Conservation (phyloP, 1,140 invertebrate genomes). For the Hycleus cichorii region DNA sequence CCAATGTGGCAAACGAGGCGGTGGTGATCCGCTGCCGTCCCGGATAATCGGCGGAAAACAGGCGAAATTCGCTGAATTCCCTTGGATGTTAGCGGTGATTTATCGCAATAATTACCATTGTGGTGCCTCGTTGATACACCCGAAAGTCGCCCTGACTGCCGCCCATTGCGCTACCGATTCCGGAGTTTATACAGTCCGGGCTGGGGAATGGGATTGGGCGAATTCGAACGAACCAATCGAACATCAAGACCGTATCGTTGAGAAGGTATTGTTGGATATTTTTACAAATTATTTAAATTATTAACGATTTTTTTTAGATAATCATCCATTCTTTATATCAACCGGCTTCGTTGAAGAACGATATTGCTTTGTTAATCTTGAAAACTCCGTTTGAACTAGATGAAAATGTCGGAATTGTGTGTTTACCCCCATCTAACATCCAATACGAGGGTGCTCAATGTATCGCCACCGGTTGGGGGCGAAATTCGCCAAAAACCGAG, state of each 20-base stretch:
- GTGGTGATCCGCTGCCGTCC: neutral
- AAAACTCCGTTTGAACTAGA: slow-evolving; percentile 47
- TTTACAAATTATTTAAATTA: neutral
- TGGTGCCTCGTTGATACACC: slow-evolving; percentile 37
- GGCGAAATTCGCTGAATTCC: slow-evolving; percentile 34
- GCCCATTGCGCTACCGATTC: slow-evolving; percentile 31
- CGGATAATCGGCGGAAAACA: slow-evolving; percentile 15
- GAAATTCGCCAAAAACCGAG: slow-evolving; percentile 47
- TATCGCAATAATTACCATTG: slow-evolving; percentile 27
- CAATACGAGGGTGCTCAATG: slow-evolving; percentile 40
- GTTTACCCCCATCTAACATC: slow-evolving; percentile 39
- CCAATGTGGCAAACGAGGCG: slow-evolving; percentile 28
- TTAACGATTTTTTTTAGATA: slow-evolving; percentile 8
- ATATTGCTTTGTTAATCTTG: slow-evolving; percentile 62
- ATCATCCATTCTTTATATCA: slow-evolving; percentile 32
- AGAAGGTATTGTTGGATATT: neutral
- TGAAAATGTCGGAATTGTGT: slow-evolving; percentile 45
- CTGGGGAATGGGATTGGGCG: slow-evolving; percentile 52
- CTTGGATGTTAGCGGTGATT: slow-evolving; percentile 35
- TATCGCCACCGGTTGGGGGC: slow-evolving; percentile 60
- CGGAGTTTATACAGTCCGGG: slow-evolving; percentile 38
- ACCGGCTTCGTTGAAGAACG: slow-evolving; percentile 51
- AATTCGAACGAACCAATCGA: slow-evolving; percentile 42
- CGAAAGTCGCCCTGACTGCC: slow-evolving; percentile 35
- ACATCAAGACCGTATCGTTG: slow-evolving; percentile 39